Conservation (phyloP, 2,113 vertebrate species). For the Pipa parva region DNA sequence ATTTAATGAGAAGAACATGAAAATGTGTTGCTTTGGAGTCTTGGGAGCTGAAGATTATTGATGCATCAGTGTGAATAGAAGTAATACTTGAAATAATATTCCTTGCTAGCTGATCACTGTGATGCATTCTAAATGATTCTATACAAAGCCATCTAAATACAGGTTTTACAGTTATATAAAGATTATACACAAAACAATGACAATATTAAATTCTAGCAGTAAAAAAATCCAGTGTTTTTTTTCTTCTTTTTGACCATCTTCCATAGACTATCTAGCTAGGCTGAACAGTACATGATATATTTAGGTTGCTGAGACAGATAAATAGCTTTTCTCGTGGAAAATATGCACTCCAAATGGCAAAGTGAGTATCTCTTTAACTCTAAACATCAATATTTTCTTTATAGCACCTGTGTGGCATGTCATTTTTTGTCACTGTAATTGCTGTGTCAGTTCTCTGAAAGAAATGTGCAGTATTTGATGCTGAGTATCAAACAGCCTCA, state of each 20-base stretch:
- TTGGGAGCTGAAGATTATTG: too few relatives aligned
- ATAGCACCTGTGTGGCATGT: slow-evolving; percentile 31
- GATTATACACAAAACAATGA: neutral
- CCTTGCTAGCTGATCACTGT: too few relatives aligned
- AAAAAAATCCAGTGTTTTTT: neutral
- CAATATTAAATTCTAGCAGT: neutral
- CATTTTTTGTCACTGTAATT: slow-evolving; percentile 32
- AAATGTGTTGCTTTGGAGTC: too few relatives aligned
- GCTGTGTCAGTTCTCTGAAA: slow-evolving; percentile 33
- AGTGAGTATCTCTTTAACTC: slow-evolving; percentile 25
- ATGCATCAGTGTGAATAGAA: too few relatives aligned
- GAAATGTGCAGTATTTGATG: slow-evolving; percentile 36
- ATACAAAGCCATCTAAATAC: too few relatives aligned
- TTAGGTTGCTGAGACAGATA: slow-evolving; percentile 10
- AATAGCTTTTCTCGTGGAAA: slow-evolving; percentile 7
- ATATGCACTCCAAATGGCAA: slow-evolving; percentile 6
- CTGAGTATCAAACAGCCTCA: slow-evolving; percentile 42
- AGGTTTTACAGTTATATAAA: too few relatives aligned
- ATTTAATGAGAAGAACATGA: too few relatives aligned
- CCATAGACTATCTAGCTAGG: neutral
- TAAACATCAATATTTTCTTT: slow-evolving; percentile 31
- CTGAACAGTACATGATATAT: slow-evolving; percentile 2
- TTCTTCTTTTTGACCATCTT: neutral
- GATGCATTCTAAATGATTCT: too few relatives aligned
- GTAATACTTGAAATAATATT: too few relatives aligned